These are phyloP conservation scores for Caenorhabditis sinica DNA, from an alignment of 2,888 invertebrate species.

Conservation along the genomic window DNA sequence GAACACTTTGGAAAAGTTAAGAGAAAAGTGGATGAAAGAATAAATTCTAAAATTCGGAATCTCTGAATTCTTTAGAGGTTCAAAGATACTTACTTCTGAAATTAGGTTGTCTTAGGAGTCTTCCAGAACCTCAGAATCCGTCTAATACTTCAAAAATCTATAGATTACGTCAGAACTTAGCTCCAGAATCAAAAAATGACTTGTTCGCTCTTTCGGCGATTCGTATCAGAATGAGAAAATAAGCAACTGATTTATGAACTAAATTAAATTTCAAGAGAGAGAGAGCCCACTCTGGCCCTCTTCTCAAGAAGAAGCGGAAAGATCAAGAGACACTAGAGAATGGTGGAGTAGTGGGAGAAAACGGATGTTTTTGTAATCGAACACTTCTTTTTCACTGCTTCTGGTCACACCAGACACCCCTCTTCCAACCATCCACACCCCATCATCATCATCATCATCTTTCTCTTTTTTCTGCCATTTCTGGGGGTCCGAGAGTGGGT, in stretches of 20 bases:
- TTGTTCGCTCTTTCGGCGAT: too few relatives aligned
- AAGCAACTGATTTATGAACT: not conserved
- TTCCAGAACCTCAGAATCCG: too few relatives aligned
- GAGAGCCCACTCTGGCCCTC: not conserved
- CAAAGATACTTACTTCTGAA: too few relatives aligned
- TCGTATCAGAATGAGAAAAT: not conserved
- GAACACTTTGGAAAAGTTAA: not conserved
- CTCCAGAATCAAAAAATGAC: too few relatives aligned
- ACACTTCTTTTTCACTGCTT: conserved; percentile 10
- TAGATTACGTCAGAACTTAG: too few relatives aligned
- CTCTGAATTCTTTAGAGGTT: too few relatives aligned
- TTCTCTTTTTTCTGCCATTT: not conserved
- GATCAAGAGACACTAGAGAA: not conserved
- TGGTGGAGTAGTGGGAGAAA: not conserved
- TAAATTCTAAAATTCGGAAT: too few relatives aligned
- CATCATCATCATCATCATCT: not conserved
- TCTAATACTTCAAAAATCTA: too few relatives aligned
- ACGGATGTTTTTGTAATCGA: conserved; percentile 42
- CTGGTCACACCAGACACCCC: conserved; percentile 7
- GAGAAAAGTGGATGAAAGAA: too few relatives aligned
- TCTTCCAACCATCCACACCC: not conserved
- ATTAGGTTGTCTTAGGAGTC: too few relatives aligned
- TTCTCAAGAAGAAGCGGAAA: not conserved
- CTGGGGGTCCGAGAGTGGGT: conserved; percentile 4
- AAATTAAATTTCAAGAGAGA: not conserved